A percentile compares a stretch with the other conserved stretches of the same genome.
These are phyloP conservation scores for Phlogophora meticulosa DNA, from an alignment of 2,888 invertebrate genomes.

Conservation along the genomic window DNA sequence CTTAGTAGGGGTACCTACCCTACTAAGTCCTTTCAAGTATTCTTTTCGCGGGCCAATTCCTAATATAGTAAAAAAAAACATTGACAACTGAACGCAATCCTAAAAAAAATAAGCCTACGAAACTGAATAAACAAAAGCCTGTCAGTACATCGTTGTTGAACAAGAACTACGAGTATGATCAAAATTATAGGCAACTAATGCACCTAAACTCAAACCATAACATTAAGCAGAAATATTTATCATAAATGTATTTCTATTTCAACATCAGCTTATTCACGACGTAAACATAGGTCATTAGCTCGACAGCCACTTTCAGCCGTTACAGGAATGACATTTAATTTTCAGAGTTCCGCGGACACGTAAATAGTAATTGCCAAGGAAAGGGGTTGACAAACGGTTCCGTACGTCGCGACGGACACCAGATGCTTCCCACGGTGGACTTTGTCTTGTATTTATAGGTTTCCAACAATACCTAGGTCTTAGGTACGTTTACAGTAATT, in stretches of 20 bases:
- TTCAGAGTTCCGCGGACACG: conserved; percentile 67
- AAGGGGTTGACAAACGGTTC: conserved; percentile 78
- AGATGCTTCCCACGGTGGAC: conserved; percentile 74
- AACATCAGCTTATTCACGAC: conserved; percentile 58
- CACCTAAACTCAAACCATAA: conserved; percentile 7
- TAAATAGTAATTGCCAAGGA: conserved; percentile 74
- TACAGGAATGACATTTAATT: conserved; percentile 74
- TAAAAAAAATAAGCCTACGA: no score
- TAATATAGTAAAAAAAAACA: no score
- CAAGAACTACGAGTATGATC: background rate
- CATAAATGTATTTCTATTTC: conserved; percentile 23
- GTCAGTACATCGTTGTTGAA: no score
- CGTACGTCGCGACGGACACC: conserved; percentile 65
- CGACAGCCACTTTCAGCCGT: conserved; percentile 52
- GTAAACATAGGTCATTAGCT: conserved; percentile 65
- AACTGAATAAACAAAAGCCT: no score
- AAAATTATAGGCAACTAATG: background rate
- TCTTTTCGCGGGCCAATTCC: no score
- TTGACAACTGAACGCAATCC: no score
- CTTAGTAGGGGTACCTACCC: no score
- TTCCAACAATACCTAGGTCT: conserved; percentile 51
- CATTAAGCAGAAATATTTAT: conserved; percentile 13
- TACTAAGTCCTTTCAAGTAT: no score
- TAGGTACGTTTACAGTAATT: conserved; percentile 42
- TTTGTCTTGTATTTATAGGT: conserved; percentile 58